Percentiles rank a stretch among this genome's conserved stretches.
Conservation (phyloP, 30 jellyfish, hydroid and myxozoan genomes). For the Aurelia sp. region DNA sequence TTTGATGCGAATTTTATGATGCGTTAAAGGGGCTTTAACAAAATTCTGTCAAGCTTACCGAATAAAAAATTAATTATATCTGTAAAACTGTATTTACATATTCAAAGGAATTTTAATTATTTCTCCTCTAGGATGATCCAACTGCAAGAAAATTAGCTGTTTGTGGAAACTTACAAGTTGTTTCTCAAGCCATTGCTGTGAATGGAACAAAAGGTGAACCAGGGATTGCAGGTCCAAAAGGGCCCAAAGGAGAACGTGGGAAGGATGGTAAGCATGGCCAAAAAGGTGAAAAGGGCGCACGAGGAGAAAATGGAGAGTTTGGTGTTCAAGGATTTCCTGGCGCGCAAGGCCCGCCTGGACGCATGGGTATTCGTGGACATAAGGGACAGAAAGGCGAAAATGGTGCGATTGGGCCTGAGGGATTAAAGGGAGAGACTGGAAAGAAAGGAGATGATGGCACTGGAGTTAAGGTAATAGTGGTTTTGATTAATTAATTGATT, state of each 20-base stretch:
- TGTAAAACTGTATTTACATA: no score
- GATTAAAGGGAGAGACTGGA: slow-evolving; percentile 25
- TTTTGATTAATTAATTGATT: no score
- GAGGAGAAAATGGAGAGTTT: background rate
- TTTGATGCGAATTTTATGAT: no score
- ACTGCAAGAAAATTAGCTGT: background rate
- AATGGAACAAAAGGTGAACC: no score
- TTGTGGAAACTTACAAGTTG: background rate
- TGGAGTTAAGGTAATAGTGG: slow-evolving; percentile 19
- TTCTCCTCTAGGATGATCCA: no score
- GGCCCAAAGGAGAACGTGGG: background rate
- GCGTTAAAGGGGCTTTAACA: no score
- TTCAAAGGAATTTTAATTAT: no score
- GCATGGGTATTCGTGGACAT: slow-evolving; percentile 11
- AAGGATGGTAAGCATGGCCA: background rate
- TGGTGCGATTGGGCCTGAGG: slow-evolving; percentile 5
- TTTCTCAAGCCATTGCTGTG: background rate
- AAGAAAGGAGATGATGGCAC: slow-evolving; percentile 25
- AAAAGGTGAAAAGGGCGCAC: slow-evolving; percentile 27
- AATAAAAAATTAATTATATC: no score
- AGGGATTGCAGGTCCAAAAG: background rate
- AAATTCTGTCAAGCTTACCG: no score
- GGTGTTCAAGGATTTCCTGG: slow-evolving; percentile 32
- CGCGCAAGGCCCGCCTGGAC: slow-evolving; percentile 25
- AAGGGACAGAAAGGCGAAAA: slow-evolving; percentile 23